These are phyloP conservation scores for Psittacara wagleri DNA, from an alignment of 2,113 vertebrate genomes.

Conservation along the genomic window DNA sequence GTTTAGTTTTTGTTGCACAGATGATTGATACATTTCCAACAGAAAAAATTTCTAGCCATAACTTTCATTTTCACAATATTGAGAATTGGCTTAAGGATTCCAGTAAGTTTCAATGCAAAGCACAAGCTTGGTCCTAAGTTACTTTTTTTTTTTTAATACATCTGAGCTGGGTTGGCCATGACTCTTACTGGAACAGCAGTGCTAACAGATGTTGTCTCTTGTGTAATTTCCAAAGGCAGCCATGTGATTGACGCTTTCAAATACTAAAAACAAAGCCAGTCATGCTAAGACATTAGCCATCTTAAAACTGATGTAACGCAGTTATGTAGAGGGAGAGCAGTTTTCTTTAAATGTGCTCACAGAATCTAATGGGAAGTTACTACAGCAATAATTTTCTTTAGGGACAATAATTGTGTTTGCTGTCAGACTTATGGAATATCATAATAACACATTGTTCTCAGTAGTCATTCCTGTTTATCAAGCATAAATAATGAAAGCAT, in stretches of 20 bases:
- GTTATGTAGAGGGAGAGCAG: background rate
- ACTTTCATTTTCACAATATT: background rate
- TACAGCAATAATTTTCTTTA: background rate
- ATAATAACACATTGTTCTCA: background rate
- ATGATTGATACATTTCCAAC: background rate
- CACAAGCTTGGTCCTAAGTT: background rate
- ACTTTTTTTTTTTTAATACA: background rate
- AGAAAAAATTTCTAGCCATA: background rate
- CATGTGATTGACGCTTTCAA: conserved; percentile 20
- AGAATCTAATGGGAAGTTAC: background rate
- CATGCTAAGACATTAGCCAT: background rate
- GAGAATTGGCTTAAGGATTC: background rate
- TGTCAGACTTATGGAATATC: background rate
- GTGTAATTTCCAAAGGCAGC: conserved; percentile 24
- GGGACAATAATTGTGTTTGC: background rate
- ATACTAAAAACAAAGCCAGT: conserved; percentile 5
- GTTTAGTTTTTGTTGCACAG: background rate
- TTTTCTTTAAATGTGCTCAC: background rate
- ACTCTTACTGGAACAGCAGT: conserved; percentile 29
- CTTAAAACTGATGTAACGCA: background rate
- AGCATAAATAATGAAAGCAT: background rate
- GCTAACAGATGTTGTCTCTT: conserved; percentile 58
- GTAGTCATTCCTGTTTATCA: background rate
- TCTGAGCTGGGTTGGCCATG: conserved; percentile 4
- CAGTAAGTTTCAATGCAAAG: background rate